These are phyloP conservation scores for Cylas formicarius DNA, from an alignment of 1,140 invertebrate genomes.

Conservation along the genomic window DNA sequence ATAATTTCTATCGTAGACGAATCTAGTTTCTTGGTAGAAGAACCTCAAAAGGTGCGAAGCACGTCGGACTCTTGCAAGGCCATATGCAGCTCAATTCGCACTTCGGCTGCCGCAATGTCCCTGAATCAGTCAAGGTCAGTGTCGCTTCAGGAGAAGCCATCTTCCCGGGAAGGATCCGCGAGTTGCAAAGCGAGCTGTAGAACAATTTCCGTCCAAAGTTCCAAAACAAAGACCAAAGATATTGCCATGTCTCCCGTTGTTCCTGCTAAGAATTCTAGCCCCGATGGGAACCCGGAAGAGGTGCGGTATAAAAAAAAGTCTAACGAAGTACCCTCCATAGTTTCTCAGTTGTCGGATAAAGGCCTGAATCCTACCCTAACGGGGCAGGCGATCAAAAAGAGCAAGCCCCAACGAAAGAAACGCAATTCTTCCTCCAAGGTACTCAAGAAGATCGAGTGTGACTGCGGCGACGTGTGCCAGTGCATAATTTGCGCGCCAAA, in stretches of 20 bases:
- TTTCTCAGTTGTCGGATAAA: conserved; percentile 19
- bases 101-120: no score
- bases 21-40: no score
- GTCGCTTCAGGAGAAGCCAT: conserved; percentile 10
- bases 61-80: background rate
- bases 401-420: conserved; percentile 13
- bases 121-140: conserved; percentile 1
- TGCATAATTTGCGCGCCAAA: conserved; percentile 16
- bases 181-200: conserved; percentile 16
- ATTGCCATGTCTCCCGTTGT: no score
- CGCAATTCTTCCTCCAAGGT: conserved; percentile 12
- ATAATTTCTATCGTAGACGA: no score
- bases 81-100: background rate
- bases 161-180: conserved; percentile 15
- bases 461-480: conserved; percentile 17
- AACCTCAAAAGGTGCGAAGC: no score
- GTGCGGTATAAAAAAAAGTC: background rate
- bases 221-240: background rate
- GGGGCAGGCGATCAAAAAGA: background rate
- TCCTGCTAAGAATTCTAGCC: no score
- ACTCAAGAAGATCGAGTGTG: conserved; percentile 13
- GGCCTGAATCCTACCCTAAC: background rate
- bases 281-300: conserved; percentile 2
- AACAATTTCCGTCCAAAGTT: conserved; percentile 12
- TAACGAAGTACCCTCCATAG: conserved; percentile 16